Percentiles rank a stretch among this genome's conserved stretches.
phyloP scores from a whole-genome alignment of 2,797 vertebrate species.

The Scarus forsteni region DNA sequence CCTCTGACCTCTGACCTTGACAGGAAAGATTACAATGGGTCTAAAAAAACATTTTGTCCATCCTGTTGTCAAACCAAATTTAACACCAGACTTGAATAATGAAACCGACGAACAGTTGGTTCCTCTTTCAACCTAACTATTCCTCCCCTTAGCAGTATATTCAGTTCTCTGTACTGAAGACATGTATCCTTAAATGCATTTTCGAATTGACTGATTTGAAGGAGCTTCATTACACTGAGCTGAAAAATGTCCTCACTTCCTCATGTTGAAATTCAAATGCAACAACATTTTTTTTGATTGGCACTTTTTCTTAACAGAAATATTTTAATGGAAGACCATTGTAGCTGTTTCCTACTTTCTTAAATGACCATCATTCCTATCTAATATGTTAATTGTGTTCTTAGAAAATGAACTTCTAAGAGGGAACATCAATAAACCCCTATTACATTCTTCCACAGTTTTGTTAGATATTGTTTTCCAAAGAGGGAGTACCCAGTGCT shows the following conservation, averaged over 20 bases:
- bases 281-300: no score
- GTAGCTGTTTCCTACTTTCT: no score
- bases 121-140: slow-evolving; percentile 3
- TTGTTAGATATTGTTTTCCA: slow-evolving; percentile 5
- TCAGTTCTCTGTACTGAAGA: background rate
- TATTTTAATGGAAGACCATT: no score
- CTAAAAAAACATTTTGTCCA: slow-evolving; percentile 68
- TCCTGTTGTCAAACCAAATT: slow-evolving; percentile 60
- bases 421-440: no score
- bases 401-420: no score
- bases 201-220: background rate
- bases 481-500: slow-evolving; percentile 8
- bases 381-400: background rate
- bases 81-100: slow-evolving; percentile 44
- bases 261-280: no score
- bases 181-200: background rate
- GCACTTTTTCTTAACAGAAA: no score
- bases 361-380: background rate
- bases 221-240: no score
- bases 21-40: slow-evolving; percentile 74
- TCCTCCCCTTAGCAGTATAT: background rate
- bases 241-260: no score
- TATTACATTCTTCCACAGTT: background rate
- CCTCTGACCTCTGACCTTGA: slow-evolving; percentile 54
- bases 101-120: background rate